A percentile compares a stretch with the other conserved stretches of the same genome.
Conservation (phyloP, 2,113 vertebrate species). For the Corythaixoides concolor region DNA sequence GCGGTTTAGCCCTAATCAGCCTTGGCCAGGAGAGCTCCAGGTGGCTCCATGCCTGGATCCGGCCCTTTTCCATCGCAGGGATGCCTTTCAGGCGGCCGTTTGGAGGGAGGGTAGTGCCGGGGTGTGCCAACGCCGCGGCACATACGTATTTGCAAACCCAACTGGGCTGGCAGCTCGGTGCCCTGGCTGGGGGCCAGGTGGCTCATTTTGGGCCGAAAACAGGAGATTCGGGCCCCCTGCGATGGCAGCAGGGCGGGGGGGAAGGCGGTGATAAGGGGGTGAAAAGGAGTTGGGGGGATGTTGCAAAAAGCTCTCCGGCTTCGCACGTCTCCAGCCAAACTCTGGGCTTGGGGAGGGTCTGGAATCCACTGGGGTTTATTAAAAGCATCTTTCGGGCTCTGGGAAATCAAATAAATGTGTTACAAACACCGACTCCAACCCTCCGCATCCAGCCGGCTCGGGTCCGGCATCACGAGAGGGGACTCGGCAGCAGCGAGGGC, state of each 20-base stretch:
- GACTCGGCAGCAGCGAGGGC: rapidly evolving
- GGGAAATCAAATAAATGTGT: background rate
- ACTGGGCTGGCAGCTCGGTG: background rate
- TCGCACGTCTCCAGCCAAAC: background rate
- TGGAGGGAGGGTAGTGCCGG: rapidly evolving
- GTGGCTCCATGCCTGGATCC: background rate
- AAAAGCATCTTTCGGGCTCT: background rate
- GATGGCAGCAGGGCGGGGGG: rapidly evolving
- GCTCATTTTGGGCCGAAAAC: background rate
- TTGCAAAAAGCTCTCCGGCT: background rate
- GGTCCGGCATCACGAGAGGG: background rate
- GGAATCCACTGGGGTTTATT: background rate
- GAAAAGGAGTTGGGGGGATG: background rate
- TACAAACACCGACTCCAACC: rapidly evolving
- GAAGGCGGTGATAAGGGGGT: background rate
- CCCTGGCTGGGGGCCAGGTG: rapidly evolving
- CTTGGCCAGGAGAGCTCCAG: rapidly evolving
- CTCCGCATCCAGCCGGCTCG: rapidly evolving
- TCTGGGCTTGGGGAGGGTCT: rapidly evolving
- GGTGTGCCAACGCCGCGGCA: background rate
- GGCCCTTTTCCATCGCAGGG: background rate
- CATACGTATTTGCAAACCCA: rapidly evolving
- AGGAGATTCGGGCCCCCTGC: background rate
- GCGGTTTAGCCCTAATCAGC: background rate
- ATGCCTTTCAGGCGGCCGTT: rapidly evolving